Percentiles rank a stretch among this genome's conserved stretches.
Conservation (phyloP, 92 coral and sea anemone genomes). For the Epizoanthus rinbou region DNA sequence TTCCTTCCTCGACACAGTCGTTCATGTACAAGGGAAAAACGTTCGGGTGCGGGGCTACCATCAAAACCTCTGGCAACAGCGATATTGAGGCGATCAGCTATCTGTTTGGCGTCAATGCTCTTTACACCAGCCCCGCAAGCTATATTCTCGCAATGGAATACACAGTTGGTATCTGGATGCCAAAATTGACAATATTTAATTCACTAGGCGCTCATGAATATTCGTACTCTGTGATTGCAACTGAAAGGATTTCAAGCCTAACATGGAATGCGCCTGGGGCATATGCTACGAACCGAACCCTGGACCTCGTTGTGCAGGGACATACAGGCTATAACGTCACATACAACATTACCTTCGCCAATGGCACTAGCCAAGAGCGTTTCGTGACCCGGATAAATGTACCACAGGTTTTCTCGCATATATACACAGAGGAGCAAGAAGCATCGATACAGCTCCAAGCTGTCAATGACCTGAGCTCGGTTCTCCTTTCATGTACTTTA, state of each 20-base stretch:
- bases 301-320: slow-evolving; percentile 36
- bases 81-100: background rate
- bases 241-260: slow-evolving; percentile 48
- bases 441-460: slow-evolving; percentile 45
- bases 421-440: slow-evolving; percentile 28
- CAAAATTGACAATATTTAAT: slow-evolving; percentile 39
- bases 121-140: slow-evolving; percentile 38
- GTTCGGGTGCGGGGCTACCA: slow-evolving; percentile 22
- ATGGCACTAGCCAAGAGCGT: slow-evolving; percentile 24
- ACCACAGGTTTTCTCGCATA: slow-evolving; percentile 33
- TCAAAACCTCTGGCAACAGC: slow-evolving; percentile 23
- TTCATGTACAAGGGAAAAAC: slow-evolving; percentile 9
- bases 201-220: background rate
- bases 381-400: slow-evolving; percentile 43
- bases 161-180: slow-evolving; percentile 49
- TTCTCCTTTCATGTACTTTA: slow-evolving; percentile 39
- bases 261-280: slow-evolving; percentile 49
- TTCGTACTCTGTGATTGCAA: slow-evolving; percentile 21
- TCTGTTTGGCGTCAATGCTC: slow-evolving; percentile 37
- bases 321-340: slow-evolving; percentile 72
- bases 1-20: slow-evolving; percentile 17
- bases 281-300: slow-evolving; percentile 30
- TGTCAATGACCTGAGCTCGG: slow-evolving; percentile 49
- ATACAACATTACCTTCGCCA: slow-evolving; percentile 41
- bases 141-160: slow-evolving; percentile 36